phyloP scores from a whole-genome alignment of 2,888 invertebrate species.

The Saturnia japonica region DNA sequence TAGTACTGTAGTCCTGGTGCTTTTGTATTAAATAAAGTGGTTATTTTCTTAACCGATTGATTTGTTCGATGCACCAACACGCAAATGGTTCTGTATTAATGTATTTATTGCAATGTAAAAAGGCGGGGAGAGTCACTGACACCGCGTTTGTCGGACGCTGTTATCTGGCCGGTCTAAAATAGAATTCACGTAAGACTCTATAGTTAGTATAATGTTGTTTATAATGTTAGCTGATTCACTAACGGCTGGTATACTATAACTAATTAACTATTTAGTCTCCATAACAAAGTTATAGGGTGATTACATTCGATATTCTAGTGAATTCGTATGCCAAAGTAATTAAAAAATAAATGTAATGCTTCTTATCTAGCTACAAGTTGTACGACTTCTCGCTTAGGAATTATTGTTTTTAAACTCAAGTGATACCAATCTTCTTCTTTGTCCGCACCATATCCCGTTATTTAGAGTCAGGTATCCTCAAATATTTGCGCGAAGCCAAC shows the following conservation, averaged over 20 bases:
- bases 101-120: conserved; percentile 22
- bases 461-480: too few species aligned
- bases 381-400: not conserved
- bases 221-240: conserved; percentile 41
- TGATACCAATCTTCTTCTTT: too few species aligned
- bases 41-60: not conserved
- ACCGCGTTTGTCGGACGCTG: conserved; percentile 34
- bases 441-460: too few species aligned
- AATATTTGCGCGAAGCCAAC: too few species aligned
- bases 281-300: not conserved
- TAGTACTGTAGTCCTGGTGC: not conserved
- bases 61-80: not conserved
- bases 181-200: conserved; percentile 46
- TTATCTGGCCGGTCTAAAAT: conserved; percentile 46
- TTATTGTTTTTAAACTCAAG: too few species aligned
- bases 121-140: conserved; percentile 44
- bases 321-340: not conserved
- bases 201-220: conserved; percentile 25
- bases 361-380: not conserved
- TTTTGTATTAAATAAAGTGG: not conserved
- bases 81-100: conserved; percentile 5
- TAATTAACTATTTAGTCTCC: conserved; percentile 5
- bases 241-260: conserved; percentile 7
- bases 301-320: not conserved
- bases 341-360: not conserved